A percentile compares a stretch with the other conserved stretches of the same genome.
These are phyloP conservation scores for Sebastes elongatus DNA, from an alignment of 2,797 vertebrate genomes.

Conservation along the genomic window DNA sequence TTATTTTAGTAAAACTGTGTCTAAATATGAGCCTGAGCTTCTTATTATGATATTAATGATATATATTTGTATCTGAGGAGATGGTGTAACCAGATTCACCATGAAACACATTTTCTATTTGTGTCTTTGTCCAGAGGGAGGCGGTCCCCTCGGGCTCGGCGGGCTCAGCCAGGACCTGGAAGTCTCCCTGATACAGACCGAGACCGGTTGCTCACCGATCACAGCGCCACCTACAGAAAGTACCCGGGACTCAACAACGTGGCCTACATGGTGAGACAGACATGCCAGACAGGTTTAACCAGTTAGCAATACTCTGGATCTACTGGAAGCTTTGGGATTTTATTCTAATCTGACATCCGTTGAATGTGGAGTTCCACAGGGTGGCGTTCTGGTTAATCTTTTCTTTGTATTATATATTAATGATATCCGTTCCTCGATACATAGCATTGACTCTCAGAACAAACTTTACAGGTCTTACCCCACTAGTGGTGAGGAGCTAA, in stretches of 20 bases:
- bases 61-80: not conserved
- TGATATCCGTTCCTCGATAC: too few species aligned
- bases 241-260: constrained; percentile 97
- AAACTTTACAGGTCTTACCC: too few species aligned
- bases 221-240: constrained; percentile 94
- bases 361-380: not conserved
- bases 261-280: constrained; percentile 88
- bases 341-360: not conserved
- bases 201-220: constrained; percentile 92
- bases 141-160: constrained; percentile 90
- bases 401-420: not conserved
- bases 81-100: not conserved
- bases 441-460: too few species aligned
- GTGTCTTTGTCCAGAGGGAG: constrained; percentile 78
- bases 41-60: not conserved
- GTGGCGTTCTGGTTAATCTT: not conserved
- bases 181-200: constrained; percentile 88
- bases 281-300: too few species aligned
- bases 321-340: not conserved
- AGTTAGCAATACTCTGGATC: not conserved
- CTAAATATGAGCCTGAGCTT: not conserved
- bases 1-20: too few species aligned
- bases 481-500: too few species aligned
- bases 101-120: not conserved
- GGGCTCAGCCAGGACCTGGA: constrained; percentile 88